phyloP scores from a whole-genome alignment of 2,113 vertebrate species.

The Cephalopterus ornatus region DNA sequence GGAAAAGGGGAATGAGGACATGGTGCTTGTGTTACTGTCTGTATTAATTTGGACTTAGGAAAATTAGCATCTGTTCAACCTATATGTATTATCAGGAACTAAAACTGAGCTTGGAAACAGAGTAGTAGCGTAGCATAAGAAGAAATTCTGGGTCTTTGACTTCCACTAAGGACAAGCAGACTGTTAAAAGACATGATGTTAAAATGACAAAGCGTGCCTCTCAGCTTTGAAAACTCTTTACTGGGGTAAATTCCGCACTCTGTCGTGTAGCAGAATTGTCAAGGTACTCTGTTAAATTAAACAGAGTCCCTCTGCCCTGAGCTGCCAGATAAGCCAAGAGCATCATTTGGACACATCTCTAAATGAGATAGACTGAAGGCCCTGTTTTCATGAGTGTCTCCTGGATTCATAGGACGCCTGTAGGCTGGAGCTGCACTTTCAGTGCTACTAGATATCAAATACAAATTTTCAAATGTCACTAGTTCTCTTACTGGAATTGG shows the following conservation, averaged over 20 bases:
- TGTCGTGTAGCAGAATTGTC: not conserved
- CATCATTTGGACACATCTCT: not conserved
- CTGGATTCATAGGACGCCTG: not conserved
- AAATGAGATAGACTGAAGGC: not conserved
- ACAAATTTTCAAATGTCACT: not conserved
- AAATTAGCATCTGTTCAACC: constrained; percentile 52
- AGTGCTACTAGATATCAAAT: not conserved
- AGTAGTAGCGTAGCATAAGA: not conserved
- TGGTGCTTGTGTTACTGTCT: constrained; percentile 36
- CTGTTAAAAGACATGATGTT: not conserved
- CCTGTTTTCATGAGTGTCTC: not conserved
- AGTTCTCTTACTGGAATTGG: not conserved
- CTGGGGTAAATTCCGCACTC: not conserved
- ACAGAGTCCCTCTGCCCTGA: not conserved
- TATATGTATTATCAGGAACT: not conserved
- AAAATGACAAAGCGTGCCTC: not conserved
- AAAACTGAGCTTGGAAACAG: not conserved
- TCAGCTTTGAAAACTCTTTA: not conserved
- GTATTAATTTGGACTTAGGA: constrained; percentile 19
- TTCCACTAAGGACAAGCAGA: not conserved
- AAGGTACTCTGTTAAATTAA: not conserved
- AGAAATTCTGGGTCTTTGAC: not conserved
- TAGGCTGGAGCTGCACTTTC: not conserved
- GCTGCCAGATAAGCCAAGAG: not conserved
- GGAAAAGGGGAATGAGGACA: constrained; percentile 34